Evolutionary conservation across 2,888 invertebrate species (phyloP), one percentile per base, ranked within the genome.

Genomic region (Philaethria dido): DNA sequence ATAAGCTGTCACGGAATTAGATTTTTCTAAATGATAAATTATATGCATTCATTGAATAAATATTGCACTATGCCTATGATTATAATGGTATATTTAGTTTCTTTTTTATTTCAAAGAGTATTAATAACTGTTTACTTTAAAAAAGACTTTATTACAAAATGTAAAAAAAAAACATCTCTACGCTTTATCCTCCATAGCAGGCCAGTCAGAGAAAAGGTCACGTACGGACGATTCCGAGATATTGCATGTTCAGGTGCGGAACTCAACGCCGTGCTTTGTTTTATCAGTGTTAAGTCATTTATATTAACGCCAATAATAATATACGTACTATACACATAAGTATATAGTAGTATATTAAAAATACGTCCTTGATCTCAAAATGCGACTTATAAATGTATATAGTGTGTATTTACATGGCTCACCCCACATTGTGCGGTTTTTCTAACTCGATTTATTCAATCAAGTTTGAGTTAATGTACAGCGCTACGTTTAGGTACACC

Each of bases 11-110:
- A 20, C 48, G 50, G 25, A 50, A 44, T 29, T 5, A 18, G 29
- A 20, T 22, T 57, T 59, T 65, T 60, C 29, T 29, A 16, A 52
- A 54, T 60, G 50, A 65, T 65, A 39, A 29, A 60, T 64, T 29
- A 45, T 16, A 55, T 45, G 8, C 22, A 45, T 45, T 16, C 13
- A 18, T 54, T 33, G 16, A 29, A 25, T n/a, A 22, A 13, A 3
- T 0, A 6, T 16, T 9, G 1, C 33, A 60, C 18, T n/a, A 8
- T 22, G 13, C 4, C 29, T 29, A 61, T 47, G 13, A 20, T 47
- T 33, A n/a, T 25, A 48, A n/a, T 22, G 0, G 22, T 22, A 47
- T 14, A 20, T 47, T 13, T 22, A 22, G 13, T 18, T 0, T 20
- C 5, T 13, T 18, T 20, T n/a, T 8, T 6, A 33, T 3, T n/a